Base-by-base conservation (phyloP, 53 echinoderm and acorn worm species). In the Astropecten irregularis region DNA sequence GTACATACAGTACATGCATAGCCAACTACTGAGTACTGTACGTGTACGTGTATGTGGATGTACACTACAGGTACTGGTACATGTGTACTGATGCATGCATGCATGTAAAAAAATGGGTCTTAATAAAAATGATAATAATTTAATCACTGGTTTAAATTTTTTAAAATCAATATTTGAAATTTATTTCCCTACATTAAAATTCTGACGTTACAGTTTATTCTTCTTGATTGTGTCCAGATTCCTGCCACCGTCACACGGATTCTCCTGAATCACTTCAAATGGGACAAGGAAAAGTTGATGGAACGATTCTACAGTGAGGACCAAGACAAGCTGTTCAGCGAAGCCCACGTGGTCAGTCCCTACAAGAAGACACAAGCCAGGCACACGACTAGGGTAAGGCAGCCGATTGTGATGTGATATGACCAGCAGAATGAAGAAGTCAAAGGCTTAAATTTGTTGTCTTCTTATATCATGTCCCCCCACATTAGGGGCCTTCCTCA, bases 211-310 rank as follows among this genome's bases (percentile, higher is more conserved):
- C 7, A 44, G 7, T 9, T 7, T 44, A 13, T 44, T 7, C 7
- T 13, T 13, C 13, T 13, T 44, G 46, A 9, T 7, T 13, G 11
- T 19, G 20, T 22, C 9, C 59, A 96, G 97, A 93, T 97, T 83
- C 97, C 97, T 70, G 97, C 97, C 15, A 97, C 97, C 1, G 83
- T 97, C 9, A 97, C 97, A 6, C 85, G 97, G 53, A 97, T 97
- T 73, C 84, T 97, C 16, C 92, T 97, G 27, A 97, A 97, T 64
- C 97, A 97, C 58, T 97, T 97, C 90, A 89, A 84, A 73, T 97
- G 97, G 97, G 97, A 97, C 79, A 97, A 97, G 49, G 97, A 97
- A 73, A 97, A 97, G 55, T 59, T 97, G 16, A 92, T 97, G 94
- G 97, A 97, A 69, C 50, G 92, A 23, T 90, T 85, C 40, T 97